Conservation (phyloP, 1,140 invertebrate genomes). For the Drosophila setifemur region DNA sequence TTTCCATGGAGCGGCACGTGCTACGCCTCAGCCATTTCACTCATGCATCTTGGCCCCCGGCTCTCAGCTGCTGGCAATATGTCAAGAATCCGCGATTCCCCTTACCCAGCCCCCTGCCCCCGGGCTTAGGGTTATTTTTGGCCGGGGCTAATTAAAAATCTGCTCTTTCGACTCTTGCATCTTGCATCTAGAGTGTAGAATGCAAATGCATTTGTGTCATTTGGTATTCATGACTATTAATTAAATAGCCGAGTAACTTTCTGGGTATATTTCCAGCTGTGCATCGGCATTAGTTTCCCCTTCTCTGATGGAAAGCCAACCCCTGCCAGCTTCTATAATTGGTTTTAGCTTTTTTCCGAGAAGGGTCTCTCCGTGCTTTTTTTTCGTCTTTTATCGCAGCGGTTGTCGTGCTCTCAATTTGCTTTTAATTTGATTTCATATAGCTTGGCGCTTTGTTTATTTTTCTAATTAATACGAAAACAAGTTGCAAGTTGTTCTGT, state of each 20-base stretch:
- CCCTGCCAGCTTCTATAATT: conserved; percentile 35
- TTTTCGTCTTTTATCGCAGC: neutral
- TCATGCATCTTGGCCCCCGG: conserved; percentile 16
- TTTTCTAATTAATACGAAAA: conserved; percentile 66
- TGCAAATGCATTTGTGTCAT: conserved; percentile 65
- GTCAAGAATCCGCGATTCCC: conserved; percentile 63
- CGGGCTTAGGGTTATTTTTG: conserved; percentile 70
- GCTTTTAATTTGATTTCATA: conserved; percentile 63
- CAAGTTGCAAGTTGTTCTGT: conserved; percentile 30
- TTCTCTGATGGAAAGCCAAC: conserved; percentile 25
- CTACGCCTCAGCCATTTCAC: conserved; percentile 59
- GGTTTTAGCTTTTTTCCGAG: conserved; percentile 32
- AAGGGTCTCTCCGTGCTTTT: neutral
- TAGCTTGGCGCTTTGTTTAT: conserved; percentile 55
- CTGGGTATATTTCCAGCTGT: neutral
- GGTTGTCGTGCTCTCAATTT: conserved; percentile 36
- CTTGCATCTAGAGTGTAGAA: conserved; percentile 21
- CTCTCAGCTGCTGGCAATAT: conserved; percentile 76
- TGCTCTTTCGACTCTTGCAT: conserved; percentile 32
- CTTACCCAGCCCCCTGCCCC: conserved; percentile 15
- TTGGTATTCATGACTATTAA: conserved; percentile 66
- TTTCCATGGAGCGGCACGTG: conserved; percentile 67
- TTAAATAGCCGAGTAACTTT: conserved; percentile 44
- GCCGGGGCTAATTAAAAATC: conserved; percentile 69
- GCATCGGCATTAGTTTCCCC: neutral